Evolutionary conservation across 2,113 vertebrate species (phyloP), one percentile per base, ranked within the genome.

Genomic region (Hydrolagus affinis): DNA sequence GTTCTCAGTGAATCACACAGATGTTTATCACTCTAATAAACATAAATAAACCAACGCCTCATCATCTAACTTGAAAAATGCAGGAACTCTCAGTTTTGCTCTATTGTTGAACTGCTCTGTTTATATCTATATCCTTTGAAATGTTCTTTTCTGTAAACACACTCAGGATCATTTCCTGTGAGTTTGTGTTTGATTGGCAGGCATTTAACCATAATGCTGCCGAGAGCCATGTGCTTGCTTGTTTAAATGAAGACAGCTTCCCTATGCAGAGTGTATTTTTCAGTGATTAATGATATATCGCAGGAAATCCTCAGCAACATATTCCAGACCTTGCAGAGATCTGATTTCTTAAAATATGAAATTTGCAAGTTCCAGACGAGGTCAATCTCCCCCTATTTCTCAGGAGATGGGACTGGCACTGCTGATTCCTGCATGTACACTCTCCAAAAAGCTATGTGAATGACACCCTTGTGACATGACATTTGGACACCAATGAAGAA

Each of bases 181-280:
- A 89, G 88, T 89, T 89, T 78, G 74, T 83, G 86, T 86, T 87
- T 94, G 93, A 93, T 91, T 93, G 94, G 90, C 91, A 93, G 91
- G 86, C 89, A 87, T 85, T 83, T 83, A 83, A 83, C 78, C 78
- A 83, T 28, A 66, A 83, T 83, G 78, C 66, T 75, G 15, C 25
- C 62, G 9, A 83, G 25, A 83, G 78, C 60, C 62, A 83, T 83
- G 62, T 11, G 60, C 64, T 62, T 83, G 78, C 78, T 83, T 83
- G 60, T 83, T 83, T 83, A 83, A 83, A 83, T 28, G 66, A 23
- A 11, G 78, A 83, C 78, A 68, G 62, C 15, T 66, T 66, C 78
- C 10, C 28, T 11, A 21, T 66, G 19, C 59, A 30, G 25, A 66
- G 15, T 83, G 30, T 66, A 83, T 83, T 83, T 15, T 66, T 30